Evolutionary conservation across 2,888 invertebrate species (phyloP), one percentile per base, ranked within the genome.

Genomic region (Shargacucullia verbasci): DNA sequence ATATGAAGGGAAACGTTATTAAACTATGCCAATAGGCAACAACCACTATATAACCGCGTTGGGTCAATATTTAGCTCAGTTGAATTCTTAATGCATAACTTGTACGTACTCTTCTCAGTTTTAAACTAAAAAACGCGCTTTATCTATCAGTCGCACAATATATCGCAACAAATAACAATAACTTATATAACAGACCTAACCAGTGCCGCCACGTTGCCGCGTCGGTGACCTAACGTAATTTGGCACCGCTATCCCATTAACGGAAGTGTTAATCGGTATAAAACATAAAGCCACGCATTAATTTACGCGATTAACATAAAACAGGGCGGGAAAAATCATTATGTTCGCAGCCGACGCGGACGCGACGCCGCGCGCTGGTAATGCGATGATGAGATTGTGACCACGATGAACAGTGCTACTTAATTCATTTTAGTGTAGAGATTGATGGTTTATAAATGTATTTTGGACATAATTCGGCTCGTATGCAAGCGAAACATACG

Each of bases 251-350:
- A 81, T 83, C 73, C 77, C 84, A 86, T 85, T 86, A 87, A 81
- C 79, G 70, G 77, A 83, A 86, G 90, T 89, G 90, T 89, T 89
- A 87, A 89, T 86, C 82, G 81, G 79, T 81, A 85, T 85, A 85
- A 87, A 86, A 78, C 79, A 82, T 82, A 83, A 80, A 79, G 80
- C 84, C 85, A 73, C 83, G 75, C 69, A 70, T 79, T 78, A 76
- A 83, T 79, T 79, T 76, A 74, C 69, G 76, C 78, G 75, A 83
- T 85, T 85, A 87, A 81, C 82, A 84, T 85, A 82, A 85, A 80
- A 78, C 72, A 75, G 81, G 75, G 81, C 70, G 78, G 81, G 81
- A 86, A 88, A 86, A 85, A 85, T 84, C 78, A 81, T 82, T 80
- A 80, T 77, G 76, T 70, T 68, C 66, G 53, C 55, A 56, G 63